Evolutionary conservation across 2,888 invertebrate species (phyloP).

Genomic region (Sisyra terminalis): DNA sequence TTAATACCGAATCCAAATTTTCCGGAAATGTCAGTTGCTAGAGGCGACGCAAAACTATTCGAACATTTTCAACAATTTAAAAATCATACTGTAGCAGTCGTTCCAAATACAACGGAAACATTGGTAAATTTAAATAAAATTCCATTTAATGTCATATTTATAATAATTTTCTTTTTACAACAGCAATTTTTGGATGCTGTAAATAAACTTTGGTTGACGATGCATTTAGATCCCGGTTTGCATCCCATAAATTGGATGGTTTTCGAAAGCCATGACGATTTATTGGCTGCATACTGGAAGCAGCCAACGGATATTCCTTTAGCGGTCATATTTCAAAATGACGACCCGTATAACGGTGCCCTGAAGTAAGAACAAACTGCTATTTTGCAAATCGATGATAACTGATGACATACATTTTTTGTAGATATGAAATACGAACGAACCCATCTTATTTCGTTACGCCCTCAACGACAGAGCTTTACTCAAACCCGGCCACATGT

Average conservation of each 20-base stretch:
- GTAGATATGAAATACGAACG: constrained; percentile 54
- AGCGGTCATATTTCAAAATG: constrained; percentile 47
- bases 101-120: constrained; percentile 42
- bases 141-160: constrained; percentile 5
- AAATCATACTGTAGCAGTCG: constrained; percentile 50
- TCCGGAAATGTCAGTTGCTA: constrained; percentile 47
- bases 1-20: constrained; percentile 61
- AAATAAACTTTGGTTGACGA: constrained; percentile 39
- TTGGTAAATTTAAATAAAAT: constrained; percentile 19
- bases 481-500: constrained; percentile 50
- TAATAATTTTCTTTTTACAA: constrained; percentile 15
- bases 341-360: constrained; percentile 28
- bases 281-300: constrained; percentile 51
- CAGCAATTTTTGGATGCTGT: constrained; percentile 47
- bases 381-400: not conserved
- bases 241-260: constrained; percentile 45
- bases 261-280: constrained; percentile 45
- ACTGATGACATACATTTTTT: not conserved
- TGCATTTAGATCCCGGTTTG: constrained; percentile 30
- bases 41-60: constrained; percentile 35
- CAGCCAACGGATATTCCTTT: constrained; percentile 49
- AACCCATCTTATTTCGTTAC: constrained; percentile 49
- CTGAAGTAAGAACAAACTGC: constrained; percentile 35
- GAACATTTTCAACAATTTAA: constrained; percentile 34
- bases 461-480: constrained; percentile 45